A percentile compares a stretch with the other conserved stretches of the same genome.
phyloP scores from a whole-genome alignment of 2,888 invertebrate genomes.

The Tenthredo distinguenda region DNA sequence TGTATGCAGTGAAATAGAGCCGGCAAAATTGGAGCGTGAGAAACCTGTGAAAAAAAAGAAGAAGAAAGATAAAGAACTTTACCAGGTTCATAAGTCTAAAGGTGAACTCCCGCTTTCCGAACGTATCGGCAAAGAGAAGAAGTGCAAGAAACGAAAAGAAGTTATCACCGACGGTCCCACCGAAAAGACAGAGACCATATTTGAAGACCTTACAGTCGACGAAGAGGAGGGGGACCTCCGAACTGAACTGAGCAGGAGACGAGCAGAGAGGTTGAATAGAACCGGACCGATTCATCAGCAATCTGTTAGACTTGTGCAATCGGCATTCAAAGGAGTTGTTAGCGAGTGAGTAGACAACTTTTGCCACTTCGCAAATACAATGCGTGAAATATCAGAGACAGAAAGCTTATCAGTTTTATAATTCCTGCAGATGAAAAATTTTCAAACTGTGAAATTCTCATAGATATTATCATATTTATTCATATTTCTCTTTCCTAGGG shows the following conservation, averaged over 20 bases:
- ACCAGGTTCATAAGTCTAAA: slow-evolving; percentile 77
- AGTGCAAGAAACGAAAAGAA: slow-evolving; percentile 70
- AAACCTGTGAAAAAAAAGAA: slow-evolving; percentile 75
- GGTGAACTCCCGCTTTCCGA: slow-evolving; percentile 70
- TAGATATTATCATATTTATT: background rate
- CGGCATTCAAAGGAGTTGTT: slow-evolving; percentile 80
- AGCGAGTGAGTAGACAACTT: slow-evolving; percentile 75
- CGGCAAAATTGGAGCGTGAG: slow-evolving; percentile 71
- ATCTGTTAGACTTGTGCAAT: slow-evolving; percentile 79
- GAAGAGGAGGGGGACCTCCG: slow-evolving; percentile 78
- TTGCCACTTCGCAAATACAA: slow-evolving; percentile 21
- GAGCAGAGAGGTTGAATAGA: slow-evolving; percentile 79
- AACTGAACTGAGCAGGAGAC: slow-evolving; percentile 80
- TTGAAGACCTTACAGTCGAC: slow-evolving; percentile 69
- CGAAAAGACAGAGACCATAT: slow-evolving; percentile 61
- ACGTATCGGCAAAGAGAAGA: slow-evolving; percentile 72
- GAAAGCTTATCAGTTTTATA: background rate
- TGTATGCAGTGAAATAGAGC: slow-evolving; percentile 64
- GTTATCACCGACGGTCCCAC: slow-evolving; percentile 60
- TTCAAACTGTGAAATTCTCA: background rate
- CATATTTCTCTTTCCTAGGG: slow-evolving; percentile 61
- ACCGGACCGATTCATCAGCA: slow-evolving; percentile 73
- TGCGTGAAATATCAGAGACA: background rate
- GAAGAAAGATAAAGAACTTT: slow-evolving; percentile 77
- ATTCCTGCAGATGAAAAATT: background rate